Conservation (phyloP, 2,888 invertebrate genomes). For the Dolomedes plantarius region DNA sequence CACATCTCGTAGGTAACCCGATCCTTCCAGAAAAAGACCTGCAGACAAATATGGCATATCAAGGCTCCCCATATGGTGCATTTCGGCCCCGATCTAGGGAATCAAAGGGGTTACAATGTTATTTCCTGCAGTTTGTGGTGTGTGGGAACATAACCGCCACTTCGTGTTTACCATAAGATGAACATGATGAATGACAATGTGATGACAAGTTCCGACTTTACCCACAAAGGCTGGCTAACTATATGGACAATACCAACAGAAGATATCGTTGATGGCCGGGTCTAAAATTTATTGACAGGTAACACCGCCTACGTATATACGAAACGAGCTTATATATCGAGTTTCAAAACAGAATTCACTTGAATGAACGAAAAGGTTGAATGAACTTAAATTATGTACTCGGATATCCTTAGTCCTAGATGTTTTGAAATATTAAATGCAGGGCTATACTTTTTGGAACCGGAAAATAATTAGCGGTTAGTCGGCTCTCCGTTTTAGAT, state of each 20-base stretch:
- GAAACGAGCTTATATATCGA: too few species aligned
- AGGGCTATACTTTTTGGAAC: too few species aligned
- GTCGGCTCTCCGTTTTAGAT: too few species aligned
- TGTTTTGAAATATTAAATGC: too few species aligned
- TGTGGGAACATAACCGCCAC: neutral
- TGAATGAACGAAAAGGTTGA: too few species aligned
- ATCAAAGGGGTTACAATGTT: conserved; percentile 12
- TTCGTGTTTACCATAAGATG: neutral
- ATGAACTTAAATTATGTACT: too few species aligned
- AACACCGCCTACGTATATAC: neutral
- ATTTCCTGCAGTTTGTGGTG: neutral
- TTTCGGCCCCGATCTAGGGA: neutral
- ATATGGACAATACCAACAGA: neutral
- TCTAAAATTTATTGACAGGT: neutral
- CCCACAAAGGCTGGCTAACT: neutral
- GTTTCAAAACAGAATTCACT: too few species aligned
- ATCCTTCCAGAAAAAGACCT: neutral
- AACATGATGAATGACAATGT: conserved; percentile 14
- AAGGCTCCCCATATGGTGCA: neutral
- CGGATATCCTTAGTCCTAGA: too few species aligned
- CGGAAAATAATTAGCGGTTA: too few species aligned
- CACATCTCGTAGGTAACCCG: neutral
- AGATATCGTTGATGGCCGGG: neutral
- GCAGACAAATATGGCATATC: conserved; percentile 8
- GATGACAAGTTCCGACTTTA: neutral